phyloP scores from a whole-genome alignment of 2,113 vertebrate species.

The Psittacus erithacus region DNA sequence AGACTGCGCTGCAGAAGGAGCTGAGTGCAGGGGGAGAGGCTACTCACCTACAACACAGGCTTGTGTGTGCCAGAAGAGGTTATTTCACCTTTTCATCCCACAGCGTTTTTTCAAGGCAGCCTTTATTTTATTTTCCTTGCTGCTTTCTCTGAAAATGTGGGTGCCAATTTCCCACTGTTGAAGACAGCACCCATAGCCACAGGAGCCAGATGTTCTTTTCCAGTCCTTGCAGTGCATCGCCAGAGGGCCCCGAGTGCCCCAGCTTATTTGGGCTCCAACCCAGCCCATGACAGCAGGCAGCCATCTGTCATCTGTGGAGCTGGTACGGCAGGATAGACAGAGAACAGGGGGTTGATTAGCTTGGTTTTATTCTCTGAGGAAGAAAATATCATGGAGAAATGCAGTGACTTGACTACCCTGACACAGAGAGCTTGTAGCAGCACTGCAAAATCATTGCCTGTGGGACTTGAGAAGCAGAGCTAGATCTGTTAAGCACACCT shows the following conservation, averaged over 20 bases:
- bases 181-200: background rate
- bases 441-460: background rate
- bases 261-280: background rate
- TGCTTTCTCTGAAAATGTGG: background rate
- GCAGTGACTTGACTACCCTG: accelerated
- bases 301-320: background rate
- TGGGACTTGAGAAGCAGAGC: background rate
- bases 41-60: background rate
- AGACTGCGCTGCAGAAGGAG: background rate
- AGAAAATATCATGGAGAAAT: background rate
- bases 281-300: background rate
- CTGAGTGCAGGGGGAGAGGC: accelerated
- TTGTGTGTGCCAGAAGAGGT: background rate
- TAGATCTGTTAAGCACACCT: background rate
- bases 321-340: background rate
- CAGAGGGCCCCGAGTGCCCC: accelerated
- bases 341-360: background rate
- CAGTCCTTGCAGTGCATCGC: accelerated
- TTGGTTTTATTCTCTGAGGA: background rate
- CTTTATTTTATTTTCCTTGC: background rate
- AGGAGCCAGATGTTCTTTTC: background rate
- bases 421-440: background rate
- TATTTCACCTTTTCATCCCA: background rate
- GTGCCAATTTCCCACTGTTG: background rate
- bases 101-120: background rate